Percentiles rank a stretch among this genome's conserved stretches.
Evolutionary conservation across 2,113 vertebrate genomes (phyloP).

Genomic region (Archilochus colubris): DNA sequence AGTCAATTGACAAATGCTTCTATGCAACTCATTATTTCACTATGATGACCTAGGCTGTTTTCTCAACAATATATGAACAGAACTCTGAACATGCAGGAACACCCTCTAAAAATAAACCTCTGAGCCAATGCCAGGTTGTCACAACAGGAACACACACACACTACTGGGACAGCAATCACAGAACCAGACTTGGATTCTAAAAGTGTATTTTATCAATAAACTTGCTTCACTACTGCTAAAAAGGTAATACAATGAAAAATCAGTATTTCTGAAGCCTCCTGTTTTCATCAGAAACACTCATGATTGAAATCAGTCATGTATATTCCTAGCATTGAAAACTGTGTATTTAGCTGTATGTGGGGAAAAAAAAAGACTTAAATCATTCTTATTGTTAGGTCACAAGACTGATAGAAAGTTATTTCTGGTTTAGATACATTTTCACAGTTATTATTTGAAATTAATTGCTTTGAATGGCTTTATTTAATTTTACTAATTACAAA

Average conservation of each 20-base stretch:
- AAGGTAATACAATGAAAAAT: background rate
- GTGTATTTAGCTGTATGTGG: background rate
- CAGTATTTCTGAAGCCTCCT: background rate
- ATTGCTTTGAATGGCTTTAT: background rate
- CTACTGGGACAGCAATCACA: background rate
- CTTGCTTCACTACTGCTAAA: background rate
- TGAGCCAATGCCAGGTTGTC: background rate
- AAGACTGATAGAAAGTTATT: background rate
- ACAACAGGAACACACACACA: background rate
- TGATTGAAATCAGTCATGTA: background rate
- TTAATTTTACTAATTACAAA: background rate
- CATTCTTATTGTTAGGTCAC: background rate
- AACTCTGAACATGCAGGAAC: conserved; percentile 23
- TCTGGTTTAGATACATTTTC: background rate
- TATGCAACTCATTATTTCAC: conserved; percentile 27
- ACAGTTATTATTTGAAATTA: background rate
- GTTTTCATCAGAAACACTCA: background rate
- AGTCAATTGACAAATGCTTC: conserved; percentile 30
- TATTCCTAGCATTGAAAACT: background rate
- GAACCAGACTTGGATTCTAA: background rate
- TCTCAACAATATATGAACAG: background rate
- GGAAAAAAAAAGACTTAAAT: background rate
- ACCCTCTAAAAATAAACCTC: conserved; percentile 38
- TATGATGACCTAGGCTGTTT: conserved; percentile 11
- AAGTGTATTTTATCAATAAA: background rate